Conservation (phyloP, 2,888 invertebrate genomes). For the Sinelater perroti region DNA sequence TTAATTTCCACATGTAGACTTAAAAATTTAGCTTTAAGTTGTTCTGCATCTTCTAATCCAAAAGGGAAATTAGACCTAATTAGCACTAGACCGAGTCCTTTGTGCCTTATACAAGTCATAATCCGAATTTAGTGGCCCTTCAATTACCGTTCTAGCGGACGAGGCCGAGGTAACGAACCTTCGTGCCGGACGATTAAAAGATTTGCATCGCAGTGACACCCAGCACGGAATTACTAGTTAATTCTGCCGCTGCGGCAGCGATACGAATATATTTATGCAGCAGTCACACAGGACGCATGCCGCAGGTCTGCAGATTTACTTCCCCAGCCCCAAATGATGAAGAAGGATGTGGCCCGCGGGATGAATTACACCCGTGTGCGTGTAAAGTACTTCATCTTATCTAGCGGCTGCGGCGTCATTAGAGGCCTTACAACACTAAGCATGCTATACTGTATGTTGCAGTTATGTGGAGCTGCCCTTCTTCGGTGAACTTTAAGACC, state of each 20-base stretch:
- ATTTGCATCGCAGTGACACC: slow-evolving; percentile 1
- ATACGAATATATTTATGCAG: slow-evolving; percentile 16
- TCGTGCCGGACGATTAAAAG: slow-evolving; percentile 1
- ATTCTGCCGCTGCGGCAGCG: slow-evolving; percentile 5
- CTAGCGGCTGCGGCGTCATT: slow-evolving; percentile 28
- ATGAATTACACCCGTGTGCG: slow-evolving; percentile 28
- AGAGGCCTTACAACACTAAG: slow-evolving; percentile 30
- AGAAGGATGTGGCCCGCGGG: slow-evolving; percentile 27
- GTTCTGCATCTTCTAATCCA: too few relatives aligned
- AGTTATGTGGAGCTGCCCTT: slow-evolving; percentile 30
- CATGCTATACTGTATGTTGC: slow-evolving; percentile 27
- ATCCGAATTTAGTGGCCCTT: slow-evolving; percentile 1
- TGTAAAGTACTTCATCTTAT: slow-evolving; percentile 34
- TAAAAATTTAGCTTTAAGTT: too few relatives aligned
- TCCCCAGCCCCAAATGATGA: slow-evolving; percentile 21
- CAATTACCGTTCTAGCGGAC: background rate
- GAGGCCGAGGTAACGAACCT: background rate
- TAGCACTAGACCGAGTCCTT: too few relatives aligned
- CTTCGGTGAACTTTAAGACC: slow-evolving; percentile 35
- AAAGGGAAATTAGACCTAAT: too few relatives aligned
- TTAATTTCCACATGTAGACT: too few relatives aligned
- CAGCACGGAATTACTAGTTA: slow-evolving; percentile 5
- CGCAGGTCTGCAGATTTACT: slow-evolving; percentile 19
- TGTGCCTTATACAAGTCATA: too few relatives aligned
- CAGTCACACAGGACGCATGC: slow-evolving; percentile 13